Evolutionary conservation across 1,140 invertebrate species (phyloP).

Genomic region (Oedothorax gibbosus): DNA sequence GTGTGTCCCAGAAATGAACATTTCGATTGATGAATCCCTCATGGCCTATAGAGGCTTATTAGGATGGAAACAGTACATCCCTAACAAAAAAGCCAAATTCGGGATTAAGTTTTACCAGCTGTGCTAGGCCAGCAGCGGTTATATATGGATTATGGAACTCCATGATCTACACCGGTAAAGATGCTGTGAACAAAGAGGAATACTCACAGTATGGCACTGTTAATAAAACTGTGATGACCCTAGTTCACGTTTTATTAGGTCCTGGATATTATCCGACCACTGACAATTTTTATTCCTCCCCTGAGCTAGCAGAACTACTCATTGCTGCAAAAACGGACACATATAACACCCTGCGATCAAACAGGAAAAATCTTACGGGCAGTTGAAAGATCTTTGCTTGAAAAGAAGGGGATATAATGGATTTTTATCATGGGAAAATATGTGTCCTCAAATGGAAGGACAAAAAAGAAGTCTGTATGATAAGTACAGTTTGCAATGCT

Average conservation of each 20-base stretch:
- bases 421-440: not conserved
- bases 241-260: not conserved
- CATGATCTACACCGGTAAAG: conserved; percentile 19
- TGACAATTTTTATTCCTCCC: too few relatives aligned
- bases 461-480: not conserved
- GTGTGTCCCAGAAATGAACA: conserved; percentile 6
- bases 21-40: conserved; percentile 1
- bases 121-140: not conserved
- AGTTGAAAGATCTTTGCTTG: not conserved
- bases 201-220: not conserved
- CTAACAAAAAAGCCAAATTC: conserved; percentile 3
- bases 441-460: conserved; percentile 6
- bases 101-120: conserved; percentile 27
- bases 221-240: not conserved
- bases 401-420: not conserved
- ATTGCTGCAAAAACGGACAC: not conserved
- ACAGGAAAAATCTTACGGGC: too few relatives aligned
- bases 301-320: not conserved
- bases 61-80: not conserved
- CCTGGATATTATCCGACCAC: not conserved
- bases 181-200: not conserved
- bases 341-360: not conserved
- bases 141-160: conserved; percentile 3
- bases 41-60: not conserved
- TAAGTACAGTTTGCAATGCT: not conserved